phyloP scores from a whole-genome alignment of 2,113 vertebrate genomes.

The Ageneiosus marmoratus region DNA sequence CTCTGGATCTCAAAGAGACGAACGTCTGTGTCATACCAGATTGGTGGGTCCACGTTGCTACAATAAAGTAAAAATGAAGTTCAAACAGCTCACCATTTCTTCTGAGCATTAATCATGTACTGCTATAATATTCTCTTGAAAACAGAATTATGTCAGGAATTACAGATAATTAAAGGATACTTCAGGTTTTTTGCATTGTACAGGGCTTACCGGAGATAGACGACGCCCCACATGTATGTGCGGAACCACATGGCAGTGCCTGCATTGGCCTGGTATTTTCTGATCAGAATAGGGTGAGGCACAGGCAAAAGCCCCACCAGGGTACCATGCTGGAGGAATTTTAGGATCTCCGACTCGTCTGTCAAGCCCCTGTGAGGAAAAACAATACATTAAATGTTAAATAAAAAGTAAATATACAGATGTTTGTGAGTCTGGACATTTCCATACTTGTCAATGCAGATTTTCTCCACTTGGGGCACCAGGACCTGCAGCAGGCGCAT shows the following conservation, averaged over 20 bases:
- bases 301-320: constrained; percentile 94
- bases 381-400: not conserved
- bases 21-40: constrained; percentile 98
- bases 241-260: constrained; percentile 99
- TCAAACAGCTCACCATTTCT: not conserved
- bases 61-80: constrained; percentile 18
- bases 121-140: not conserved
- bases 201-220: constrained; percentile 89
- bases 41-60: constrained; percentile 95
- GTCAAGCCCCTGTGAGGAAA: constrained; percentile 84
- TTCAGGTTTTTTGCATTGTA: not conserved
- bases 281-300: constrained; percentile 96
- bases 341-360: constrained; percentile 94
- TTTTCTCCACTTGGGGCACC: constrained; percentile 98
- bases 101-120: not conserved
- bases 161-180: not conserved
- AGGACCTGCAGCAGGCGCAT: constrained; percentile 95
- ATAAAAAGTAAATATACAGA: not conserved
- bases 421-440: not conserved
- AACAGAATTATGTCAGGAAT: not conserved
- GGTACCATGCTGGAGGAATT: constrained; percentile 95
- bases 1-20: constrained; percentile 98
- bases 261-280: constrained; percentile 97
- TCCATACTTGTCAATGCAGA: constrained; percentile 96
- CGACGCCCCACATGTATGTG: constrained; percentile 99